Base-by-base conservation (phyloP, 2,113 vertebrate species). In the Amazona guildingii region DNA sequence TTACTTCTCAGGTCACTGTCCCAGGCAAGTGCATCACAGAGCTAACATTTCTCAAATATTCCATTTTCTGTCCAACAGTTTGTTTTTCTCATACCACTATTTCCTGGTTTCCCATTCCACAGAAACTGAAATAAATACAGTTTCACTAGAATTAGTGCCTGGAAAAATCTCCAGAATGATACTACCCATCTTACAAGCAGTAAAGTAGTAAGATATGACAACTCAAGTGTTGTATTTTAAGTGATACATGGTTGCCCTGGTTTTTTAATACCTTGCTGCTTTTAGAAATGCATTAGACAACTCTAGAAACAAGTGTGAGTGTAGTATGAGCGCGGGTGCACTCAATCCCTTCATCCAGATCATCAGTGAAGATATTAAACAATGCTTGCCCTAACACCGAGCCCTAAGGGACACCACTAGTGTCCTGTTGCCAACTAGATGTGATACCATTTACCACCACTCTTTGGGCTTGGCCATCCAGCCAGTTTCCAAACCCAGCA, bases 211-310 rank as follows among this genome's bases (percentile, higher is more conserved):
- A 92, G 70, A 79, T 51, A 73, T 20, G 41, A 68, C 25, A 95
- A 90, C 33, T 88, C 43, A 75, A 76, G 35, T 12, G 13, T 29
- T 78, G 25, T 52, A 76, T 76, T 72, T 92, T 76, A 69, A 77
- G 44, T 52, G 46, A 54, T 41, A 69, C 48, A 49, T 44, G 54
- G 52, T 52, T 83, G 21, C 62, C 54, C 79, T 86, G 55, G 55
- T 0, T 24, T 76, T 81, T 48, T 74, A 13, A 66, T 51, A 31
- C 13, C 41, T 82, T 87, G 52, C 33, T 90, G 52, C 20, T 87
- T 87, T 86, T 82, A 79, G 70, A 87, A 94, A 33, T 67, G 25
- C 72, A 59, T 79, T 92, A 96, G 70, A 83, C 75, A 87, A 69
- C 20, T 76, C 90, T 72, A 95, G 83, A 93, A 95, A 83, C 76